phyloP scores from a whole-genome alignment of 2,797 vertebrate species.

The Pseudomugil tenellus region DNA sequence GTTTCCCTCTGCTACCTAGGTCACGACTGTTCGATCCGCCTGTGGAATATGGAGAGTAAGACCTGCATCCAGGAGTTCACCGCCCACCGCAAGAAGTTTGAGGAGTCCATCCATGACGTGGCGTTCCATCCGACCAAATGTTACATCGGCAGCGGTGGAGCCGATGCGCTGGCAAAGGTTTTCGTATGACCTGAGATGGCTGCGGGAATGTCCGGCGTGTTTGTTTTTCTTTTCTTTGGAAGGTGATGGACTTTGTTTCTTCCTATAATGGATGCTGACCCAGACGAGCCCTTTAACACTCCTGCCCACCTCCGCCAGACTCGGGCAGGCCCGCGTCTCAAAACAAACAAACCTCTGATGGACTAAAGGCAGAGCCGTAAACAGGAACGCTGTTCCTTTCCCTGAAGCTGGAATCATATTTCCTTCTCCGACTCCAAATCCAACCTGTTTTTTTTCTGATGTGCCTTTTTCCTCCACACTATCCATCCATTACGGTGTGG shows the following conservation, averaged over 20 bases:
- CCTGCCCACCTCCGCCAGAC: slow-evolving; percentile 12
- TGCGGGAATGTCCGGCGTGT: no score
- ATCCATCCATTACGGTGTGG: background rate
- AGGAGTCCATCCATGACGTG: slow-evolving; percentile 97
- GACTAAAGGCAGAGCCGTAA: background rate
- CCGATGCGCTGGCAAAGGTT: slow-evolving; percentile 97
- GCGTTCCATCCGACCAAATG: slow-evolving; percentile 97
- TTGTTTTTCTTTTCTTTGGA: no score
- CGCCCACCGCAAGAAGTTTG: slow-evolving; percentile 97
- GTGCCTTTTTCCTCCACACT: slow-evolving; percentile 74
- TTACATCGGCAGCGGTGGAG: slow-evolving; percentile 97
- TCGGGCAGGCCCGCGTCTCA: slow-evolving; percentile 55
- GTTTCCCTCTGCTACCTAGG: slow-evolving; percentile 68
- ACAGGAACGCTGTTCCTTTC: background rate
- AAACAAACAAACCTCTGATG: slow-evolving; percentile 33
- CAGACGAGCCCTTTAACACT: slow-evolving; percentile 8
- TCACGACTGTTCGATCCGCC: slow-evolving; percentile 97
- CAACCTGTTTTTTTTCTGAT: slow-evolving; percentile 11
- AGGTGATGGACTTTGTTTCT: no score
- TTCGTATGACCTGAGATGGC: slow-evolving; percentile 90
- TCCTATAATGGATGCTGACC: no score
- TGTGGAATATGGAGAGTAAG: slow-evolving; percentile 99
- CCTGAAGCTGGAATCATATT: slow-evolving; percentile 24
- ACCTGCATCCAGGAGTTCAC: slow-evolving; percentile 99
- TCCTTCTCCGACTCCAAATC: background rate